Percentiles rank a stretch among this genome's conserved stretches.
Evolutionary conservation across 2,888 invertebrate species (phyloP).

Genomic region (Ypsolopha scabrella): DNA sequence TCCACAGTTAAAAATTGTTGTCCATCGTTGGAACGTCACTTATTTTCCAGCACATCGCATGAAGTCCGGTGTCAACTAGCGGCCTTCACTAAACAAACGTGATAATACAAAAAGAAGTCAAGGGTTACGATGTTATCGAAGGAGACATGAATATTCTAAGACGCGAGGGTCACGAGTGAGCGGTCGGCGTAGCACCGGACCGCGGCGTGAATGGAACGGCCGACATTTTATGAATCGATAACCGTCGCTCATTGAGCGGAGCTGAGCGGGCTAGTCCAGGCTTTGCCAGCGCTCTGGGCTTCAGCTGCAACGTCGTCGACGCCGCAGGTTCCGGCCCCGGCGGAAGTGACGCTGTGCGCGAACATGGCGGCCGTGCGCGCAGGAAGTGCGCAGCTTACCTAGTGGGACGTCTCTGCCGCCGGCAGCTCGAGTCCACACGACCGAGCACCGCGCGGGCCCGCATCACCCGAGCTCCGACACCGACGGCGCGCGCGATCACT

Average conservation of each 20-base stretch:
- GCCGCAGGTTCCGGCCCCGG: conserved; percentile 49
- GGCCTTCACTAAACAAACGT: conserved; percentile 57
- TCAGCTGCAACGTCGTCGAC: conserved; percentile 24
- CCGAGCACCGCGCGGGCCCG: conserved; percentile 32
- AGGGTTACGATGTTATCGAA: conserved; percentile 67
- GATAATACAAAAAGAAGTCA: conserved; percentile 67
- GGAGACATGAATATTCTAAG: conserved; percentile 69
- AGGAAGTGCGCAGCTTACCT: conserved; percentile 71
- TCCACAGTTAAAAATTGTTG: conserved; percentile 28
- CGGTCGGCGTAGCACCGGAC: conserved; percentile 57
- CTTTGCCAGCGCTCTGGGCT: conserved; percentile 23
- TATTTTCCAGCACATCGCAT: conserved; percentile 55
- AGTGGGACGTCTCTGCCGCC: conserved; percentile 49
- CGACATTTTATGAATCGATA: conserved; percentile 69
- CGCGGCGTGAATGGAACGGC: conserved; percentile 65
- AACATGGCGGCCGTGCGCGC: conserved; percentile 64
- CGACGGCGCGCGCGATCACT: conserved; percentile 65
- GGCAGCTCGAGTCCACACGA: conserved; percentile 32
- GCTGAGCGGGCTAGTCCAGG: conserved; percentile 17
- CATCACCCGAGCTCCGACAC: conserved; percentile 52
- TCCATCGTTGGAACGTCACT: conserved; percentile 47
- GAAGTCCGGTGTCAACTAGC: conserved; percentile 46
- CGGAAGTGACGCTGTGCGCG: conserved; percentile 64
- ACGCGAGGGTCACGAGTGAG: conserved; percentile 69
- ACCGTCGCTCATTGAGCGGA: conserved; percentile 60